Evolutionary conservation across 92 coral and sea anemone species (phyloP), one percentile per base, ranked within the genome.

Genomic region (Paragorgia papillata): DNA sequence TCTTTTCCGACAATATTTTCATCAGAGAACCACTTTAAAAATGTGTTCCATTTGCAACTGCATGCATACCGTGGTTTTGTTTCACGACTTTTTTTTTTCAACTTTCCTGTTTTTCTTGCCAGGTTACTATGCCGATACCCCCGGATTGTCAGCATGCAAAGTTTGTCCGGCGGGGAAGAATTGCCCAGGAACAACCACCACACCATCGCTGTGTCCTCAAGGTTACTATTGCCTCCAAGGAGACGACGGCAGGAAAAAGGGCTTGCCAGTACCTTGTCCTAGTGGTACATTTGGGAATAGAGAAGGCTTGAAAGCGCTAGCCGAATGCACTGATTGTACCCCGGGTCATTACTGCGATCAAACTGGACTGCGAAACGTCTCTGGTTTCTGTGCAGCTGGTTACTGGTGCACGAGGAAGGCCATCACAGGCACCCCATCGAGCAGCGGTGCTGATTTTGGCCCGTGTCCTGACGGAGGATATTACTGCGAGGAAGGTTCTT

Each of bases 391-490:
- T 39, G 46, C 79, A 21, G 84, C 94, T 0, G 98, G 98, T 7
- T 94, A 94, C 70, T 94, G 77, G 76, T 94, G 98, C 62, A 80
- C 41, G 41, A 41, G 75, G n/a, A 81, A 86, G 73, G 94, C 98
- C 0, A 18, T 28, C 20, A 60, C 76, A 15, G 70, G 85, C 18
- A 78, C 88, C 14, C 98, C 98, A 27, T 76, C 69, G 39, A 90
- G 92, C 55, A 27, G 51, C 22, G 76, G 15, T 30, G 68, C 70
- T 26, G 44, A 93, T 76, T 91, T 66, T 51, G 98, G 97, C 9
- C 88, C 89, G 5, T 94, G 98, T 62, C 98, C 97, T 20, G 81
- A 69, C 13, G 97, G 97, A 1, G 98, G 98, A 13, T 91, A 57
- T 69, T 86, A 88, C 73, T 94, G 98, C 69, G 87, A 74, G 51